Conservation (phyloP, 2,113 vertebrate genomes). For the Petroica traversi region DNA sequence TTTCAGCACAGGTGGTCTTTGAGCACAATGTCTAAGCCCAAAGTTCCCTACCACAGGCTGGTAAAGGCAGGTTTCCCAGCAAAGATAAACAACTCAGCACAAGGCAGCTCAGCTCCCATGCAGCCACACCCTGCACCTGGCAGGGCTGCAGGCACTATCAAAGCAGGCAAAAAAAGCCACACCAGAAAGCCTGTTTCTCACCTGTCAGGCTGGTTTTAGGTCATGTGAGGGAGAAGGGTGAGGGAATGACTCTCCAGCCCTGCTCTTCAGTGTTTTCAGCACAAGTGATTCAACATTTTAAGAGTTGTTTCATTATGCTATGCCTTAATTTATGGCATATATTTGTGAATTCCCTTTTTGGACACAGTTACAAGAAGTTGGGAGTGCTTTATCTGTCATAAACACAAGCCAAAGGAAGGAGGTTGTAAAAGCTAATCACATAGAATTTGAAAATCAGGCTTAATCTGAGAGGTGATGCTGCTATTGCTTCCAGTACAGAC, state of each 20-base stretch:
- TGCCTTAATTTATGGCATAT: neutral
- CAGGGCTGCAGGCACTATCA: slow-evolving; percentile 6
- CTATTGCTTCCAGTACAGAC: neutral
- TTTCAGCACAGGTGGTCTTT: neutral
- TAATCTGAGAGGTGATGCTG: neutral
- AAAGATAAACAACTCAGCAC: slow-evolving; percentile 26
- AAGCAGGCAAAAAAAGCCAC: slow-evolving; percentile 26
- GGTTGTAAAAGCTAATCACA: neutral
- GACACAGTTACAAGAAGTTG: neutral
- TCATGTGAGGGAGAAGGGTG: neutral
- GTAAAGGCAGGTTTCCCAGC: neutral
- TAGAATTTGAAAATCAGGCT: neutral
- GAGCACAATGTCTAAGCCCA: neutral
- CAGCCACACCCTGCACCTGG: slow-evolving; percentile 55
- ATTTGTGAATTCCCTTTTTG: neutral
- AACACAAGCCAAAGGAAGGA: neutral
- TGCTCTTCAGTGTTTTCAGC: neutral
- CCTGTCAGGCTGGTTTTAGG: slow-evolving; percentile 42
- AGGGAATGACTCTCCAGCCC: neutral
- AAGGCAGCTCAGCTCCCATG: slow-evolving; percentile 24
- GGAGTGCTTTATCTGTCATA: neutral
- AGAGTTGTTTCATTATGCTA: neutral
- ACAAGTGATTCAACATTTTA: neutral
- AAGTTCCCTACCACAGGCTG: neutral
- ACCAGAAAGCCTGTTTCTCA: slow-evolving; percentile 51